phyloP scores from a whole-genome alignment of 2,888 invertebrate genomes.

The Teinopalpus imperialis region DNA sequence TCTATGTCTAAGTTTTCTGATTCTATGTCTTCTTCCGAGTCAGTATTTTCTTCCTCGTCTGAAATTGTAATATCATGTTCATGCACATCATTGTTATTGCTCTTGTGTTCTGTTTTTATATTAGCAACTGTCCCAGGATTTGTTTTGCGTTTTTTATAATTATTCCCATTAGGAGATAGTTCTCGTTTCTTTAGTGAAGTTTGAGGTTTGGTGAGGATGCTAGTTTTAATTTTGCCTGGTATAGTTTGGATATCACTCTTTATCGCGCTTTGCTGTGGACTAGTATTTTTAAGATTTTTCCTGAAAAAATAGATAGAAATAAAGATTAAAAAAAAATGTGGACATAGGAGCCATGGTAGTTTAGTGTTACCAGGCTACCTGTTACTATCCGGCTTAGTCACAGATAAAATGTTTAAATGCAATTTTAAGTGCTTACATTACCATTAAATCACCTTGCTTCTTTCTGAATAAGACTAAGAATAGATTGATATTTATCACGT shows the following conservation, averaged over 20 bases:
- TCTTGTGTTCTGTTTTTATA: background rate
- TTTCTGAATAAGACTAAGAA: too few species aligned
- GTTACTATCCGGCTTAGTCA: too few species aligned
- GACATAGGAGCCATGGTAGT: too few species aligned
- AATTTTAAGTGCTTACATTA: too few species aligned
- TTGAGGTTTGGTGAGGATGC: slow-evolving; percentile 27
- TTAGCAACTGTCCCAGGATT: slow-evolving; percentile 11
- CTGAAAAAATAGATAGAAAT: too few species aligned
- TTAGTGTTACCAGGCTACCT: too few species aligned
- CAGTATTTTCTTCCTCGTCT: slow-evolving; percentile 11
- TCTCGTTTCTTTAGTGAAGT: slow-evolving; percentile 26
- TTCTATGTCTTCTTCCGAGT: slow-evolving; percentile 5
- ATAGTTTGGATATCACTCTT: slow-evolving; percentile 26
- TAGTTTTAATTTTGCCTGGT: slow-evolving; percentile 29
- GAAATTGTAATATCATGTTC: background rate
- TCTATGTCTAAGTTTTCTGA: slow-evolving; percentile 33
- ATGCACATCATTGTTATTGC: background rate
- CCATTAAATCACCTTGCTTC: too few species aligned
- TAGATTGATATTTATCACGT: too few species aligned
- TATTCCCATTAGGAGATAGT: slow-evolving; percentile 7
- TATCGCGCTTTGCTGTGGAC: background rate
- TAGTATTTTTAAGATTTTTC: slow-evolving; percentile 6
- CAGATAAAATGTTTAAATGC: too few species aligned
- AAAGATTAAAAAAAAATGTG: too few species aligned
- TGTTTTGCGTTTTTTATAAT: slow-evolving; percentile 9